phyloP scores from a whole-genome alignment of 2,888 invertebrate genomes.

The Fragum fragum region DNA sequence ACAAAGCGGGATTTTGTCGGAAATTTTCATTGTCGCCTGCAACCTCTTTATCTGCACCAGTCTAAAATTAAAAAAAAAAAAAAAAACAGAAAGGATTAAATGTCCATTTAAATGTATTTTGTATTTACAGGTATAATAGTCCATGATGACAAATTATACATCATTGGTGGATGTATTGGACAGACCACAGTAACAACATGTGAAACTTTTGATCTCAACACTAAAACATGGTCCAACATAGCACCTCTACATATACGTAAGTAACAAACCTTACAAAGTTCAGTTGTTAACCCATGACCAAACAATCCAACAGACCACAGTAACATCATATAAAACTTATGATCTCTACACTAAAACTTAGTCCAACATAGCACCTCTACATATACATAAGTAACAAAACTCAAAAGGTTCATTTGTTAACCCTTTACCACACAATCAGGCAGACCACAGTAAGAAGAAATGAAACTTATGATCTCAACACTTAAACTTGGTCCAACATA shows the following conservation, averaged over 20 bases:
- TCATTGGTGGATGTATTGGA: slow-evolving; percentile 94
- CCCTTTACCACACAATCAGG: too few relatives aligned
- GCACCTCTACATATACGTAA: slow-evolving; percentile 91
- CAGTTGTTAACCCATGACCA: too few relatives aligned
- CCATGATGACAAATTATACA: slow-evolving; percentile 90
- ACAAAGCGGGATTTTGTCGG: too few relatives aligned
- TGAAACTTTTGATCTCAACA: slow-evolving; percentile 91
- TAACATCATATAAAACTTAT: slow-evolving; percentile 92
- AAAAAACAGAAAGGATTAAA: too few relatives aligned
- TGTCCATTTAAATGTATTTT: background rate
- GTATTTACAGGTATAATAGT: slow-evolving; percentile 89
- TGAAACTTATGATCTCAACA: too few relatives aligned
- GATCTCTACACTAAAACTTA: slow-evolving; percentile 88
- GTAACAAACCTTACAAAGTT: slow-evolving; percentile 49
- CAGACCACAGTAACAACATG: slow-evolving; percentile 91
- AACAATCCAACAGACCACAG: slow-evolving; percentile 89
- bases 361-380: slow-evolving; percentile 89
- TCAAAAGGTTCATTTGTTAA: too few relatives aligned
- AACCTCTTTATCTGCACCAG: too few relatives aligned
- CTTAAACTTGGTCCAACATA: too few relatives aligned
- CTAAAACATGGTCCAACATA: slow-evolving; percentile 82
- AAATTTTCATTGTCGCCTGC: too few relatives aligned
- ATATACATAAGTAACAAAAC: slow-evolving; percentile 90
- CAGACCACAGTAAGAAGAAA: too few relatives aligned
- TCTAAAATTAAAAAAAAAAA: too few relatives aligned